Conservation (phyloP, 2,797 vertebrate species). For the Phylloscopus collybita region DNA sequence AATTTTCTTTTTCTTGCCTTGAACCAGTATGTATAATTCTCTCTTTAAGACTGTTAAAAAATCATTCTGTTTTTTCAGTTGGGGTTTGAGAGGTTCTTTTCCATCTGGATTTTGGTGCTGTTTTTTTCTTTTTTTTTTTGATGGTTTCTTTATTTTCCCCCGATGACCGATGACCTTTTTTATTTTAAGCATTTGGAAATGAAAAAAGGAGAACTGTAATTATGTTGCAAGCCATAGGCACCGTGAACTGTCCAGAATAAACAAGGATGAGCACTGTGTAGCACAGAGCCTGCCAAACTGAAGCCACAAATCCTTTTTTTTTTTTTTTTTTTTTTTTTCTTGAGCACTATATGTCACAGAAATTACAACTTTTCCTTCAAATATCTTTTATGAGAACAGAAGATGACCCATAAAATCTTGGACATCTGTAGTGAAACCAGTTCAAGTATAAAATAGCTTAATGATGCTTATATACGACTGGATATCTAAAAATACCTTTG, state of each 20-base stretch:
- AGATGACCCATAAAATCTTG: neutral
- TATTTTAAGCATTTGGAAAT: neutral
- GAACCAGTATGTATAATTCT: neutral
- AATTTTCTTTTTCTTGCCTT: neutral
- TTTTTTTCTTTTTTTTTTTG: rapidly evolving
- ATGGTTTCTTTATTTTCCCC: too few relatives aligned
- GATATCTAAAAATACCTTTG: neutral
- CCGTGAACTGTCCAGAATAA: neutral
- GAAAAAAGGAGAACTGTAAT: neutral
- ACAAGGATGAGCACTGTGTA: neutral
- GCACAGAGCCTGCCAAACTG: neutral
- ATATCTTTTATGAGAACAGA: neutral
- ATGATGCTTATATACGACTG: neutral
- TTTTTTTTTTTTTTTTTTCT: neutral
- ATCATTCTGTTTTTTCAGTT: neutral
- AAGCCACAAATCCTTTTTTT: neutral
- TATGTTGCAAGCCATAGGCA: neutral
- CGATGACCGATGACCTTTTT: rapidly evolving
- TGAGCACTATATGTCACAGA: neutral
- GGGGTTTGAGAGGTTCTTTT: neutral
- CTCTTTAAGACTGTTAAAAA: neutral
- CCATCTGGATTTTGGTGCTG: neutral
- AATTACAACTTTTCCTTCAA: neutral
- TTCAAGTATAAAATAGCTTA: neutral
- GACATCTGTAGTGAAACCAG: neutral